Base-by-base conservation (phyloP, 2,797 vertebrate species). In the Malurus splendens region DNA sequence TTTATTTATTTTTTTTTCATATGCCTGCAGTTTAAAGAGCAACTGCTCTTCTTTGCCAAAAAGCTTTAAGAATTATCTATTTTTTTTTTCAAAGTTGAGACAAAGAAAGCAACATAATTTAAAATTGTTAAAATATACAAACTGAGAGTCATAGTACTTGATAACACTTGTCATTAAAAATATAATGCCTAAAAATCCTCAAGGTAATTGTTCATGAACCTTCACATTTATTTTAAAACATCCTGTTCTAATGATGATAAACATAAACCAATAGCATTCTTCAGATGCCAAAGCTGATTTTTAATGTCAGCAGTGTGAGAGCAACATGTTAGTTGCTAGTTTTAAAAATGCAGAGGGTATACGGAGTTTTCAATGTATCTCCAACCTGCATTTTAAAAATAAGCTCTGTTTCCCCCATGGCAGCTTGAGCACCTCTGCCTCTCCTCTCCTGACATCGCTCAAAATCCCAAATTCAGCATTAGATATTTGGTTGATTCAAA, bases 341-440 rank as follows among this genome's bases (percentile, higher is more conserved):
- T 14, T 42, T 50, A 52, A 87, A 82, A 77, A 61, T 39, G 4
- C 51, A 19, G 54, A 54, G 10, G 6, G 3, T 17, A 33, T 30
- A 3, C 22, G 51, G 10, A 45, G 4, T 57, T 89, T 74, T 48
- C 14, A 19, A 2, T 28, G 1, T 30, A 14, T 62, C 4, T 57
- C 9, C 22, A 52, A 8, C 3, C 1, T 19, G 1, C 33, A 18
- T 22, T 55, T 83, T 45, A 50, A 6, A 55, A 47, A 18, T 2
- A 6, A 57, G 1, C 3, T 2, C 2, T 45, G 17, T 24, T 32
- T 90, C 17, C 24, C 3, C 1, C 0, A 10, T 9, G 8, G 65
- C 14, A 70, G 8, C 19, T 68, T 70, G 16, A 81, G 32, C 8
- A 55, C 1, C 0, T 8, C 5, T 55, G 4, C 13, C 9, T 10